Evolutionary conservation across 2,797 vertebrate species (phyloP).

Genomic region (Diceros bicornis): DNA sequence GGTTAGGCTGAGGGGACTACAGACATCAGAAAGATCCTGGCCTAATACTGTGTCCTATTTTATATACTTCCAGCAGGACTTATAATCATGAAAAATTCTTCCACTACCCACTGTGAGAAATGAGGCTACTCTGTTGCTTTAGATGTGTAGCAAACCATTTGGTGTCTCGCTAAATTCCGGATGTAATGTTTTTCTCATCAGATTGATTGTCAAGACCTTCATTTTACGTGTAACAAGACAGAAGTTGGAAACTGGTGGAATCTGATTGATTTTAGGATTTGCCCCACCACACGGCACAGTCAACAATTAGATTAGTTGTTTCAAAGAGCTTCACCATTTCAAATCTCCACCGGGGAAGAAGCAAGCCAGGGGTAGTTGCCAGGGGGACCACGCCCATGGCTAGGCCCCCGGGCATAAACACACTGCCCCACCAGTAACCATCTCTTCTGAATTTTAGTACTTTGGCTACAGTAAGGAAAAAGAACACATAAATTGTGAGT

Average conservation of each 20-base stretch:
- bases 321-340: background rate
- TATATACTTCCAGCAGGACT: background rate
- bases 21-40: background rate
- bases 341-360: background rate
- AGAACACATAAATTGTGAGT: background rate
- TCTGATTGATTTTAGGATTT: constrained; percentile 70
- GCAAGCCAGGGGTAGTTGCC: background rate
- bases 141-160: background rate
- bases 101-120: background rate
- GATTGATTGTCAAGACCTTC: constrained; percentile 45
- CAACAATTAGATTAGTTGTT: constrained; percentile 60
- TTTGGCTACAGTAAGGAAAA: background rate
- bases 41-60: background rate
- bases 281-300: background rate
- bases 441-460: background rate
- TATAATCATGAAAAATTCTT: background rate
- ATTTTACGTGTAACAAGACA: constrained; percentile 33
- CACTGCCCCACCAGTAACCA: background rate
- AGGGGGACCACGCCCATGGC: background rate
- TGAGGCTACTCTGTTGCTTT: background rate
- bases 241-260: constrained; percentile 22
- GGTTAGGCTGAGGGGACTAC: background rate
- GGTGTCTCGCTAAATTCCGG: background rate
- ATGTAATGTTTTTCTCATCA: background rate
- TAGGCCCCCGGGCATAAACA: background rate